Evolutionary conservation across 2,113 vertebrate species (phyloP), one percentile per base, ranked within the genome.

Genomic region (Climacteris rufus): DNA sequence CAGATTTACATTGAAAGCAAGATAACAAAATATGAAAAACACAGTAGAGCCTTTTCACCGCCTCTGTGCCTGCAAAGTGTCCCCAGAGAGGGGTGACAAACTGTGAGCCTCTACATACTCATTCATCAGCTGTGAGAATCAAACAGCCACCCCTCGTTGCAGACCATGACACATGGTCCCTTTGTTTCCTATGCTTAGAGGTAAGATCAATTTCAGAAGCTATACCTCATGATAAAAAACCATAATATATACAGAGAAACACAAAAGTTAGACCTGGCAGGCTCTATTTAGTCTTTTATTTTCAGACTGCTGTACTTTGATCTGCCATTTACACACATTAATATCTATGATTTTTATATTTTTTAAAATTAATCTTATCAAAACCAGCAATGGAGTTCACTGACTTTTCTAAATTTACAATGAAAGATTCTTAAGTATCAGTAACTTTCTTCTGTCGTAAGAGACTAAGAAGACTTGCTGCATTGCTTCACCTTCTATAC

Each of bases 41-140:
- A 17, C 14, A 45, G 15, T 0, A 56, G 11, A 23, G 25, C 24
- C 44, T 60, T 39, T 42, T 66, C 9, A 5, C 5, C 23, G 27
- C 19, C 39, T 47, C 21, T 56, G 11, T 0, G 2, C 18, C 54
- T 2, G 1, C 18, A 14, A 31, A 52, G 28, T 17, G 44, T 14
- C 35, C 50, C 23, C 15, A 59, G 19, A 54, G 19, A 39, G 11
- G 33, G 13, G 1, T 56, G 15, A 27, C 35, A 44, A 11, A 19
- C 24, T 25, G 13, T 0, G 0, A 77, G 15, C 16, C 28, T 33
- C 64, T 39, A 31, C 31, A 19, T 30, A 25, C 0, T 2, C 22
- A 57, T 30, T 33, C 23, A 14, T 30, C 21, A 28, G 11, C 2
- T 13, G 19, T 7, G 25, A 60, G 28, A 53, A 71, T 5, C 23